These are phyloP conservation scores for Fragum whitleyi DNA, from an alignment of 2,888 invertebrate species.

Conservation along the genomic window DNA sequence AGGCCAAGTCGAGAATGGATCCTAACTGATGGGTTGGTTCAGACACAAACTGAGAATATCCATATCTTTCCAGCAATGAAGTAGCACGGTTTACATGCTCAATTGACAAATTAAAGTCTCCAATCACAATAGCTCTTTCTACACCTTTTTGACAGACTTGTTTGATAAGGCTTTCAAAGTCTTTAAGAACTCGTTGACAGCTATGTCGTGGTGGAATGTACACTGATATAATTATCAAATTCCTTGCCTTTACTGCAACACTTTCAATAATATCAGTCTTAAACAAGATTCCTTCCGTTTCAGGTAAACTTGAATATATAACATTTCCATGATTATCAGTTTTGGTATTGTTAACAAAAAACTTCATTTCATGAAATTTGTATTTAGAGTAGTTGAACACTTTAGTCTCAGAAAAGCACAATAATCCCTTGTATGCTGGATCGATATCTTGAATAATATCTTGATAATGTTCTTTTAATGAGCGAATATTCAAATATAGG, in stretches of 20 bases:
- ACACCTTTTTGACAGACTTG: too few relatives aligned
- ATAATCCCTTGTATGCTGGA: conserved; percentile 2
- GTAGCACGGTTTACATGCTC: too few relatives aligned
- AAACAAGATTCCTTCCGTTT: background rate
- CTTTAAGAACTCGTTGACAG: too few relatives aligned
- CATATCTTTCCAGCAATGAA: too few relatives aligned
- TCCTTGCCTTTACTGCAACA: background rate
- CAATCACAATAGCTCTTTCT: too few relatives aligned
- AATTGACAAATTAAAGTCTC: too few relatives aligned
- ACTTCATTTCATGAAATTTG: background rate
- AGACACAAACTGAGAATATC: too few relatives aligned
- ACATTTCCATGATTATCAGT: conserved; percentile 12
- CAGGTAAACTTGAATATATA: conserved; percentile 17
- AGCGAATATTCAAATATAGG: conserved; percentile 26
- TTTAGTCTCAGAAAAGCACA: conserved; percentile 33
- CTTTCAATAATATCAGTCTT: background rate
- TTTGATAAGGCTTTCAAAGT: too few relatives aligned
- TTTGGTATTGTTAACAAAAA: background rate
- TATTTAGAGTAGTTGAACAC: conserved; percentile 6
- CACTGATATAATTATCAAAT: too few relatives aligned
- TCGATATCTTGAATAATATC: conserved; percentile 8
- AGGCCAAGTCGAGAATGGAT: too few relatives aligned
- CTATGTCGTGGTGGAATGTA: too few relatives aligned
- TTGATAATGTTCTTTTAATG: conserved; percentile 24
- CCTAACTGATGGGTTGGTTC: too few relatives aligned